These are phyloP conservation scores for Elymnias hypermnestra DNA, from an alignment of 1,140 invertebrate species.

Conservation along the genomic window DNA sequence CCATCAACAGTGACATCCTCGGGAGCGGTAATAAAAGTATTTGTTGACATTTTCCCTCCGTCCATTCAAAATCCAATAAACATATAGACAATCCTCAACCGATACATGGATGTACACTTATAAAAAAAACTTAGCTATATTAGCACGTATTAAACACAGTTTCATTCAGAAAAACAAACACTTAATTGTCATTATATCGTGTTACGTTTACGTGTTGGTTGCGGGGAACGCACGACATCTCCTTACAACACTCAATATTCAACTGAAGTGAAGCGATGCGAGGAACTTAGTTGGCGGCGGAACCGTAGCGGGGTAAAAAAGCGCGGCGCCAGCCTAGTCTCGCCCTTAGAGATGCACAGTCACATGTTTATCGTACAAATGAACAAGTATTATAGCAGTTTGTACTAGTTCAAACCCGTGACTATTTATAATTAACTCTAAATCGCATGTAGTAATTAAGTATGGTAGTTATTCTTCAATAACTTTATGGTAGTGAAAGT, in stretches of 20 bases:
- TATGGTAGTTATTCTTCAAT: no score
- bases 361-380: no score
- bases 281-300: constrained; percentile 43
- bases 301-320: constrained; percentile 60
- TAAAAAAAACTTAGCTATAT: constrained; percentile 12
- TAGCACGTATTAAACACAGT: constrained; percentile 54
- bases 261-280: constrained; percentile 39
- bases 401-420: no score
- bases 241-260: constrained; percentile 26
- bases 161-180: constrained; percentile 35
- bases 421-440: no score
- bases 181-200: constrained; percentile 41
- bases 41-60: constrained; percentile 5
- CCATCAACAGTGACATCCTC: background rate
- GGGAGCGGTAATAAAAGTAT: background rate
- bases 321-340: constrained; percentile 65
- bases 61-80: constrained; percentile 4
- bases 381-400: no score
- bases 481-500: no score
- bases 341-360: constrained; percentile 67
- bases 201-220: constrained; percentile 26
- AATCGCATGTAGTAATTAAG: no score
- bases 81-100: background rate
- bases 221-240: constrained; percentile 19
- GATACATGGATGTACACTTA: background rate